Percentiles rank a stretch among this genome's conserved stretches.
Evolutionary conservation across 2,797 vertebrate genomes (phyloP).

Genomic region (Sparidentex hasta): DNA sequence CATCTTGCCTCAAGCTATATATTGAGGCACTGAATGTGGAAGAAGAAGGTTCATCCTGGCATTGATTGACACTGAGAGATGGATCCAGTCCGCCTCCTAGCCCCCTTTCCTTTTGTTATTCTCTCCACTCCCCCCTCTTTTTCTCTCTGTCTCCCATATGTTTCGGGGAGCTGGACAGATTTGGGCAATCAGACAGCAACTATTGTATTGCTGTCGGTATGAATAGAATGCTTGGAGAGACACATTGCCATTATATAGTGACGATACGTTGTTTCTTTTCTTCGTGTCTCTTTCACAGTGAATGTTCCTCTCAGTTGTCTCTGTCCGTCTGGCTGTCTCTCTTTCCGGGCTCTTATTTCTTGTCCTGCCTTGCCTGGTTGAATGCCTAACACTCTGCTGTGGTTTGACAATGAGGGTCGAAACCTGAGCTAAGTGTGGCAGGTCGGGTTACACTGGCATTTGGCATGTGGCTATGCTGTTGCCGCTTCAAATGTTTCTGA

Average conservation of each 20-base stretch:
- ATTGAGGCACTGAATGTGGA: slow-evolving; percentile 56
- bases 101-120: slow-evolving; percentile 40
- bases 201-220: slow-evolving; percentile 75
- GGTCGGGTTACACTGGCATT: slow-evolving; percentile 60
- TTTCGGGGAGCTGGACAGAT: slow-evolving; percentile 73
- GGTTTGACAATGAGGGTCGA: slow-evolving; percentile 64
- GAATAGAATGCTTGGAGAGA: slow-evolving; percentile 66
- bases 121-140: slow-evolving; percentile 6
- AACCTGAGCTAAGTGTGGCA: slow-evolving; percentile 60
- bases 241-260: slow-evolving; percentile 67
- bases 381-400: slow-evolving; percentile 53
- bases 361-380: slow-evolving; percentile 54
- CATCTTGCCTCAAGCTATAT: slow-evolving; percentile 63
- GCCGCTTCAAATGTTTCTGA: slow-evolving; percentile 55
- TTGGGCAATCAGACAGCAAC: slow-evolving; percentile 71
- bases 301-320: slow-evolving; percentile 48
- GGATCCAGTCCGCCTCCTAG: slow-evolving; percentile 58
- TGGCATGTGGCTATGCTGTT: slow-evolving; percentile 45
- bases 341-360: slow-evolving; percentile 49
- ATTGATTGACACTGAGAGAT: slow-evolving; percentile 81
- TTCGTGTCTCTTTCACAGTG: slow-evolving; percentile 46
- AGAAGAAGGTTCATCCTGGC: slow-evolving; percentile 59
- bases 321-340: slow-evolving; percentile 45
- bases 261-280: slow-evolving; percentile 53
- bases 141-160: slow-evolving; percentile 67